Evolutionary conservation across 2,113 vertebrate species (phyloP).

Genomic region (Pseudorectes ferrugineus): DNA sequence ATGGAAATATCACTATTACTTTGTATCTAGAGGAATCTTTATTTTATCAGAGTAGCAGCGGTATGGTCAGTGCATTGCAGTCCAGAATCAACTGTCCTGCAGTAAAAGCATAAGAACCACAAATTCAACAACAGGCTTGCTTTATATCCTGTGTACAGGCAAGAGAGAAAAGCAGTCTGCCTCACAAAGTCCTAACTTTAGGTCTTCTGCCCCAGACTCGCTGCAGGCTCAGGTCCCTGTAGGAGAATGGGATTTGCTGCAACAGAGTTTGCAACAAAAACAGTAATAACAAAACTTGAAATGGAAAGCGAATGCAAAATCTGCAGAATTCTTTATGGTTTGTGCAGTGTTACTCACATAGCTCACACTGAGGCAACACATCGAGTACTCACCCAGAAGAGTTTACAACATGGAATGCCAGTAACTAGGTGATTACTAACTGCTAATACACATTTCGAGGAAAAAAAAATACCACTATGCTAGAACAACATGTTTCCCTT

Average conservation of each 20-base stretch:
- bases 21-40: background rate
- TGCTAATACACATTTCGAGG: background rate
- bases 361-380: background rate
- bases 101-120: background rate
- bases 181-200: background rate
- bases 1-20: background rate
- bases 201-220: background rate
- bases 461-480: background rate
- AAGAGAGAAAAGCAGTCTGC: background rate
- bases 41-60: background rate
- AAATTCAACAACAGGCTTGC: background rate
- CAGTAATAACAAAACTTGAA: background rate
- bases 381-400: background rate
- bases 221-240: background rate
- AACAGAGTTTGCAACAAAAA: background rate
- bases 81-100: background rate
- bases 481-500: background rate
- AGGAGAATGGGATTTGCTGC: background rate
- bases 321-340: background rate
- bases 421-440: conserved; percentile 2
- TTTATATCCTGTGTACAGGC: background rate
- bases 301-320: background rate
- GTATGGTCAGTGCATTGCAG: background rate
- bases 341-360: background rate
- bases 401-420: background rate